These are phyloP conservation scores for Urocynchramus pylzowi DNA, from an alignment of 2,113 vertebrate species.

Conservation along the genomic window DNA sequence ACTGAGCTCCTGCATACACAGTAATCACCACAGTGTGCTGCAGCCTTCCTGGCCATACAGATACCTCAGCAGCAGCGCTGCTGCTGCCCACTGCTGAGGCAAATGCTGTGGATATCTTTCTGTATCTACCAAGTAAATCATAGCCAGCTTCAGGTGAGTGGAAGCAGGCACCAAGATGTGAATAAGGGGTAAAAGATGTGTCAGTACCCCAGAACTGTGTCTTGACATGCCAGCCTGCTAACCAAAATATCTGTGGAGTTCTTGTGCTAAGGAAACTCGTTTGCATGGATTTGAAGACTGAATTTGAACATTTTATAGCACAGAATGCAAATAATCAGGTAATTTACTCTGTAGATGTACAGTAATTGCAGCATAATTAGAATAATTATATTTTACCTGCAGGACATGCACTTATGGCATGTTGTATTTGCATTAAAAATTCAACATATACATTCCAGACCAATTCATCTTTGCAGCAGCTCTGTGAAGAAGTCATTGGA, in stretches of 20 bases:
- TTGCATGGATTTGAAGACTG: neutral
- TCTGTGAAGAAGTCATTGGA: neutral
- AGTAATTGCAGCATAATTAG: slow-evolving; percentile 60
- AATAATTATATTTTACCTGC: slow-evolving; percentile 57
- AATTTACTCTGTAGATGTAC: slow-evolving; percentile 50
- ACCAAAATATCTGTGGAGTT: neutral
- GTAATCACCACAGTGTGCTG: accelerated
- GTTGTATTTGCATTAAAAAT: slow-evolving; percentile 50
- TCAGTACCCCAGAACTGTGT: neutral
- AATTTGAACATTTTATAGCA: slow-evolving; percentile 27
- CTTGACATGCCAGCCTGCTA: neutral
- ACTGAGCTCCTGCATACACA: neutral
- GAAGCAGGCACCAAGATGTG: neutral
- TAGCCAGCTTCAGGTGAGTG: neutral
- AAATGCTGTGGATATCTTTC: neutral
- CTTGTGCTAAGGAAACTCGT: neutral
- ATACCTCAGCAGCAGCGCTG: neutral
- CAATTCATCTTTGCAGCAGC: neutral
- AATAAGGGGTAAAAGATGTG: neutral
- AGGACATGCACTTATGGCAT: slow-evolving; percentile 41
- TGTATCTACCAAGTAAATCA: neutral
- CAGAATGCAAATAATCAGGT: slow-evolving; percentile 44
- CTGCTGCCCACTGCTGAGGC: neutral
- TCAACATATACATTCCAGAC: slow-evolving; percentile 17
- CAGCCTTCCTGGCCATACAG: no score